A percentile compares a stretch with the other conserved stretches of the same genome.
These are phyloP conservation scores for Zhengitettix transpicula DNA, from an alignment of 2,888 invertebrate species.

Conservation along the genomic window DNA sequence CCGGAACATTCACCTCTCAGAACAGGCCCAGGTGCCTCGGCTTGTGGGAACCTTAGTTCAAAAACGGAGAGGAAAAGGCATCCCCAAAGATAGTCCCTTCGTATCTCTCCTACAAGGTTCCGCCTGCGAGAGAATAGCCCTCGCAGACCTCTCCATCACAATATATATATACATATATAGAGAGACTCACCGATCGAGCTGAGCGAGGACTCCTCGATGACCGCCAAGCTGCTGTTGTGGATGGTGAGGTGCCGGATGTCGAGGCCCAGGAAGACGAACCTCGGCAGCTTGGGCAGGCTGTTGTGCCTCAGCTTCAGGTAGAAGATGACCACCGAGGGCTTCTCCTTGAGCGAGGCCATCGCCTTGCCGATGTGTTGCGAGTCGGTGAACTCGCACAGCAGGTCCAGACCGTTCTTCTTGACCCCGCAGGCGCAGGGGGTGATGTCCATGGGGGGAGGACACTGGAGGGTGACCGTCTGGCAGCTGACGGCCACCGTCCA, in stretches of 20 bases:
- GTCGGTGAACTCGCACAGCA: constrained; percentile 76
- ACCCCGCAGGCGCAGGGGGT: constrained; percentile 68
- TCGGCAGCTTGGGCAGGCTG: constrained; percentile 66
- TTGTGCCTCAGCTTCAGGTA: constrained; percentile 79
- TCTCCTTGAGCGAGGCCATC: constrained; percentile 66
- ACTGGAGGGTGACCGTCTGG: constrained; percentile 35
- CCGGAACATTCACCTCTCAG: too few relatives aligned
- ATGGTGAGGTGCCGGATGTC: constrained; percentile 79
- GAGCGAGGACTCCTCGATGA: constrained; percentile 72
- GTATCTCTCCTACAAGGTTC: too few relatives aligned
- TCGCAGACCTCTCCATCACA: too few relatives aligned
- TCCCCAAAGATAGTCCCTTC: too few relatives aligned
- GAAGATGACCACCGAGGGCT: constrained; percentile 57
- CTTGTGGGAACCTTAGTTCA: too few relatives aligned
- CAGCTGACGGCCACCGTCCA: constrained; percentile 22
- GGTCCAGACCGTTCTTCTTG: constrained; percentile 76
- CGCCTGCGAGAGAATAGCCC: too few relatives aligned
- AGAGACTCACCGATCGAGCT: constrained; percentile 60
- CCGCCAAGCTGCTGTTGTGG: constrained; percentile 73
- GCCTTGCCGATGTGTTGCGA: constrained; percentile 59
- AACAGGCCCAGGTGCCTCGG: too few relatives aligned
- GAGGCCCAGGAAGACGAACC: constrained; percentile 71
- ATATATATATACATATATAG: too few relatives aligned
- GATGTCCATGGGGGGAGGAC: constrained; percentile 57
- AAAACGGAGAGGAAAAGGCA: too few relatives aligned